These are phyloP conservation scores for Morone chrysops DNA, from an alignment of 2,113 vertebrate genomes.

Conservation along the genomic window DNA sequence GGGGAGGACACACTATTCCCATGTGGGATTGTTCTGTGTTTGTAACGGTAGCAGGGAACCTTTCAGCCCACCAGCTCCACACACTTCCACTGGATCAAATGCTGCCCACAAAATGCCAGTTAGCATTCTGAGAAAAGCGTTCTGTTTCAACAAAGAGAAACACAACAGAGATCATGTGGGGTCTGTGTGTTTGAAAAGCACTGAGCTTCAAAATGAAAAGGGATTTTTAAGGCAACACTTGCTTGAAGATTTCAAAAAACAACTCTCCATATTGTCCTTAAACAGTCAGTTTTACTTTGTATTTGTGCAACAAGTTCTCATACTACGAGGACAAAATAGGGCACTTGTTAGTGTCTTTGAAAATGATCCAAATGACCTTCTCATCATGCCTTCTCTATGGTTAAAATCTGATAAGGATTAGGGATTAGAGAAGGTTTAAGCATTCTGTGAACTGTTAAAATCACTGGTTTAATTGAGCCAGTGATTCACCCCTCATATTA, in stretches of 20 bases:
- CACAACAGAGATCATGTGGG: not conserved
- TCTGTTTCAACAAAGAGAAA: conserved; percentile 33
- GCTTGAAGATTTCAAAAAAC: not conserved
- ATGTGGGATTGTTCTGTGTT: conserved; percentile 48
- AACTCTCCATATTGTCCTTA: not conserved
- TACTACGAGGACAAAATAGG: not conserved
- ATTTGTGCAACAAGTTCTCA: not conserved
- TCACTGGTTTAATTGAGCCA: too few relatives aligned
- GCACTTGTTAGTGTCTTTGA: not conserved
- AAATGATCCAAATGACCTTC: not conserved
- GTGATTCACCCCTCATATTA: too few relatives aligned
- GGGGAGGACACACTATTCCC: conserved; percentile 60
- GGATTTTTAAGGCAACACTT: not conserved
- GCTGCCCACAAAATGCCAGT: conserved; percentile 37
- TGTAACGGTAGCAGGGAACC: conserved; percentile 41
- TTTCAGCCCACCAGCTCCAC: conserved; percentile 52
- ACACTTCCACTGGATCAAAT: conserved; percentile 43
- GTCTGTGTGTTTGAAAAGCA: conserved; percentile 17
- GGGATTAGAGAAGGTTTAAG: too few relatives aligned
- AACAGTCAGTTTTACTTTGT: not conserved
- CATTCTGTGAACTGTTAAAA: too few relatives aligned
- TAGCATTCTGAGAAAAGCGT: conserved; percentile 23
- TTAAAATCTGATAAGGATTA: not conserved
- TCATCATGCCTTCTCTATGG: not conserved
- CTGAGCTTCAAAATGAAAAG: not conserved